A percentile compares a stretch with the other conserved stretches of the same genome.
Conservation (phyloP, 2,113 vertebrate genomes). For the Syrrhaptes paradoxus region DNA sequence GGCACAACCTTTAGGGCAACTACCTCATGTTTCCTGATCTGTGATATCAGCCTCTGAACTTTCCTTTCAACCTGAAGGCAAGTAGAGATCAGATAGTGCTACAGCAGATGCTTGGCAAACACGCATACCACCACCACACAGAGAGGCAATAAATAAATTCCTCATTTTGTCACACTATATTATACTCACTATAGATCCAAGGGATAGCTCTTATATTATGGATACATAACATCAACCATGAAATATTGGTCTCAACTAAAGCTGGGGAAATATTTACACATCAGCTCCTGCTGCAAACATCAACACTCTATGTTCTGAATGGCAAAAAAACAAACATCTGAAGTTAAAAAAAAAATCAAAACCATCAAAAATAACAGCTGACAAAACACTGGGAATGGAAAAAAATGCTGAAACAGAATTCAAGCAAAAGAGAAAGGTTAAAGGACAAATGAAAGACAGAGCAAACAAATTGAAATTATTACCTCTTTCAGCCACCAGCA, state of each 20-base stretch:
- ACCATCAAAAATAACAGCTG: not conserved
- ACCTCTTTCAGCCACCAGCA: not conserved
- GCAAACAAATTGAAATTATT: not conserved
- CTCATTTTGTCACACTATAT: not conserved
- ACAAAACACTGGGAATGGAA: not conserved
- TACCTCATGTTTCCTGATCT: constrained; percentile 1
- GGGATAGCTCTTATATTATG: not conserved
- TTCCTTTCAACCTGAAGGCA: not conserved
- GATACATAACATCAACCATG: not conserved
- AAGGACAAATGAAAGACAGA: not conserved
- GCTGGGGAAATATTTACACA: not conserved
- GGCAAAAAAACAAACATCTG: not conserved
- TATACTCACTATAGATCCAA: not conserved
- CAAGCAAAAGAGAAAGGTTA: not conserved
- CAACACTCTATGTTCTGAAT: not conserved
- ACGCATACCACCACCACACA: not conserved
- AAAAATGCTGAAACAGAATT: not conserved
- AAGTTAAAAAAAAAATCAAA: not conserved
- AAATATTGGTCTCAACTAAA: not conserved
- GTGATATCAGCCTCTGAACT: not conserved
- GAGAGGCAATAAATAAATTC: not conserved
- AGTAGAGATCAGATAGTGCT: not conserved
- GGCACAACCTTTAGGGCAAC: not conserved
- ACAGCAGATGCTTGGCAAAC: not conserved
- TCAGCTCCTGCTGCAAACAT: not conserved